Percentiles rank a stretch among this genome's conserved stretches.
Conservation (phyloP, 2,113 vertebrate species). For the Sula dactylatra region DNA sequence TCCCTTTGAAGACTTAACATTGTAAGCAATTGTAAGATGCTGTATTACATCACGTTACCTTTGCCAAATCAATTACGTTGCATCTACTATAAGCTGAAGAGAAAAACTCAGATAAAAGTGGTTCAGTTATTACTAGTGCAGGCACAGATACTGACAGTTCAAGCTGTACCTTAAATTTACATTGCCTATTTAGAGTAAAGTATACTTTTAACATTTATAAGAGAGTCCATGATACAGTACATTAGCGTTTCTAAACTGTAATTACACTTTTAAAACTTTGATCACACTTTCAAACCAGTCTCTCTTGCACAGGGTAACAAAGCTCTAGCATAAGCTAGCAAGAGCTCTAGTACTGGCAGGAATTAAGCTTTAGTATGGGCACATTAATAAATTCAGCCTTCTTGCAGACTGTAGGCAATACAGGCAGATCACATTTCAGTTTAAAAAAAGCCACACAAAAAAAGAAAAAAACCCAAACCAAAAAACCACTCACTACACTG, state of each 20-base stretch:
- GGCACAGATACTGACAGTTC: accelerated
- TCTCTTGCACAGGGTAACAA: neutral
- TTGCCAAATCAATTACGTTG: neutral
- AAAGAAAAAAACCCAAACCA: neutral
- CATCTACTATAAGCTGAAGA: neutral
- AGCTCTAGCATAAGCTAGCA: neutral
- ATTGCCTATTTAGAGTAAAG: neutral
- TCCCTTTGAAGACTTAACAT: neutral
- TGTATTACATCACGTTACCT: neutral
- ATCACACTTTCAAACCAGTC: neutral
- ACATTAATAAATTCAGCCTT: neutral
- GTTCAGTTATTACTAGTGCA: neutral
- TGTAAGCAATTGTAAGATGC: neutral
- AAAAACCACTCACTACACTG: neutral
- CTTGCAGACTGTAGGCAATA: neutral
- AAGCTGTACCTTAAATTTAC: neutral
- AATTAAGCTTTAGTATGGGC: neutral
- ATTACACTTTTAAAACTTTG: neutral
- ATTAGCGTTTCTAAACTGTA: neutral
- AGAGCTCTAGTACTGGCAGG: neutral
- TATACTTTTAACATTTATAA: neutral
- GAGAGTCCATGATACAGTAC: neutral
- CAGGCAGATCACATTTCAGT: neutral
- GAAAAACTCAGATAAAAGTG: neutral
- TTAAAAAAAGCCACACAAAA: neutral